These are phyloP conservation scores for Myanophis thanlyinensis DNA, from an alignment of 2,113 vertebrate species.

Conservation along the genomic window DNA sequence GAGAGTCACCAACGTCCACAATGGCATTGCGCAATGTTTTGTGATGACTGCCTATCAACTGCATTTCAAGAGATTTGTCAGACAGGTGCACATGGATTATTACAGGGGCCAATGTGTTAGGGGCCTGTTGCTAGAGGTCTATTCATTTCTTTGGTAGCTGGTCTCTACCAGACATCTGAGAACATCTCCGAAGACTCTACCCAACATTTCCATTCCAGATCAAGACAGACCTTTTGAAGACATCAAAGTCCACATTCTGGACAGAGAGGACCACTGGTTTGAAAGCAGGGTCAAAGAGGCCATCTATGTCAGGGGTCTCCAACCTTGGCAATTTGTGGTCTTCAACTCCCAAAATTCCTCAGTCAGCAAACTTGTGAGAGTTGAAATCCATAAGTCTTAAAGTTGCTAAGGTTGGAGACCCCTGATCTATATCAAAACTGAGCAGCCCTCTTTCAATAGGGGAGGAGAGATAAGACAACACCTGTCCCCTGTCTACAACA, in stretches of 20 bases:
- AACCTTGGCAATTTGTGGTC: too few relatives aligned
- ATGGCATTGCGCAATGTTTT: neutral
- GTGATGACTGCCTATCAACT: slow-evolving; percentile 11
- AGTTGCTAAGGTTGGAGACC: too few relatives aligned
- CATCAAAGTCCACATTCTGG: neutral
- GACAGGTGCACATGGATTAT: neutral
- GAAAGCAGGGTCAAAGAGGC: too few relatives aligned
- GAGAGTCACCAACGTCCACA: neutral
- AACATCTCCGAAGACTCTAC: neutral
- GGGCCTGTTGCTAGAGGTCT: neutral
- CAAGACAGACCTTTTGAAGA: neutral
- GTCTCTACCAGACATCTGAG: neutral
- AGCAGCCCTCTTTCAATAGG: too few relatives aligned
- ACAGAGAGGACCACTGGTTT: too few relatives aligned
- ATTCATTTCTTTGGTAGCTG: neutral
- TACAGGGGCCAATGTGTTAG: neutral
- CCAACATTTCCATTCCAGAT: neutral
- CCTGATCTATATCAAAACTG: too few relatives aligned
- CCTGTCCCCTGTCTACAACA: too few relatives aligned
- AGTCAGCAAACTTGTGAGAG: too few relatives aligned
- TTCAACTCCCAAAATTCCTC: too few relatives aligned
- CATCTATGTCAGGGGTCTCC: too few relatives aligned
- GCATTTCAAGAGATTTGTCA: neutral
- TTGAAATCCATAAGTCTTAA: too few relatives aligned
- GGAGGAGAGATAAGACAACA: too few relatives aligned